phyloP scores from a whole-genome alignment of 2,113 vertebrate species.

The Delphinapterus leucas region DNA sequence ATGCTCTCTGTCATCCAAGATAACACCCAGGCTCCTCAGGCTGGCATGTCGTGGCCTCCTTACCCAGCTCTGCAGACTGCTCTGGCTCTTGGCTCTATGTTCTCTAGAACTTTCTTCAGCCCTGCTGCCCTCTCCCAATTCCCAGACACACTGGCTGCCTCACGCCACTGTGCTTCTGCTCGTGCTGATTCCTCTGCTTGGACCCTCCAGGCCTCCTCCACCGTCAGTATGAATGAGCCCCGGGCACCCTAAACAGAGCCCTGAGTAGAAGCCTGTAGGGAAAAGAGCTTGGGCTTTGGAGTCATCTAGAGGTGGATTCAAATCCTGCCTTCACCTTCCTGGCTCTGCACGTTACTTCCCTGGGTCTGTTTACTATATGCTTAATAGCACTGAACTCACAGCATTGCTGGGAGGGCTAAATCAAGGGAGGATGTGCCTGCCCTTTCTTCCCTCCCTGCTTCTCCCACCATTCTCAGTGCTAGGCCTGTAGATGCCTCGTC shows the following conservation, averaged over 20 bases:
- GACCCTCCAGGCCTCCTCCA: background rate
- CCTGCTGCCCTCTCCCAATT: fast-evolving
- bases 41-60: background rate
- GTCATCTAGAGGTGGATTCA: background rate
- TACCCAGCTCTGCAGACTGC: background rate
- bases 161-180: background rate
- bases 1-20: background rate
- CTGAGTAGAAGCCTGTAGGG: background rate
- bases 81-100: background rate
- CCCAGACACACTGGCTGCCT: background rate
- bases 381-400: background rate
- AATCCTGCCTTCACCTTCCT: background rate
- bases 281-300: background rate
- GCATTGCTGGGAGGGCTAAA: background rate
- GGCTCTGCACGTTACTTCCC: background rate
- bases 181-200: background rate
- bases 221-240: too few relatives aligned
- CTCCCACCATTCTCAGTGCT: background rate
- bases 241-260: background rate
- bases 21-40: background rate
- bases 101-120: background rate
- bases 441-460: background rate
- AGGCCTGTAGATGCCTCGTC: background rate
- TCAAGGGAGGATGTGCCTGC: background rate
- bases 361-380: background rate